Evolutionary conservation across 2,113 vertebrate genomes (phyloP).

Genomic region (Scatophagus argus): DNA sequence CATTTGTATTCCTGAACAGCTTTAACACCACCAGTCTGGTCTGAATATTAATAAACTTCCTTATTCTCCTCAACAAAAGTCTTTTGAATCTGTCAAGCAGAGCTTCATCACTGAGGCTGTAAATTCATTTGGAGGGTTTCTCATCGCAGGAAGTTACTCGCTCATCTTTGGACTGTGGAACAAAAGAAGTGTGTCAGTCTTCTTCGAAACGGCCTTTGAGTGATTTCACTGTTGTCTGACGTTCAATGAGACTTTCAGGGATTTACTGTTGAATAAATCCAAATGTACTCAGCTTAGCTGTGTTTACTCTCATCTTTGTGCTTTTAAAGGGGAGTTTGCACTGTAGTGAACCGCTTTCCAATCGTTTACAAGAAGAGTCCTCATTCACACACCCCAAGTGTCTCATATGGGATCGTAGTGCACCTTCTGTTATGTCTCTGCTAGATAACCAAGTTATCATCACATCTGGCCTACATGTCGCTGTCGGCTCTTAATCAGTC

Average conservation of each 20-base stretch:
- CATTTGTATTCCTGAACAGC: slow-evolving; percentile 39
- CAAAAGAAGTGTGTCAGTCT: not conserved
- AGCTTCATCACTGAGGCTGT: not conserved
- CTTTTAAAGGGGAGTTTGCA: not conserved
- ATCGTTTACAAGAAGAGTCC: not conserved
- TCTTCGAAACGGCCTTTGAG: not conserved
- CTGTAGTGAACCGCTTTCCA: not conserved
- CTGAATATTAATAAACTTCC: slow-evolving; percentile 49
- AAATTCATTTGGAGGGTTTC: not conserved
- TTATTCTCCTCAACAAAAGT: slow-evolving; percentile 28
- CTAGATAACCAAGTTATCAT: too few relatives aligned
- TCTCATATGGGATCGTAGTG: too few relatives aligned
- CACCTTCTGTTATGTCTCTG: too few relatives aligned
- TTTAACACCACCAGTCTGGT: slow-evolving; percentile 8
- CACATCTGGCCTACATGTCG: too few relatives aligned
- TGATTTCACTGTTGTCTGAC: not conserved
- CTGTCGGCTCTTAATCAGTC: too few relatives aligned
- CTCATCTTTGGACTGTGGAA: not conserved
- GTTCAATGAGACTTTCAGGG: not conserved
- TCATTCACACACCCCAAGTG: not conserved
- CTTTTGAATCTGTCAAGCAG: slow-evolving; percentile 8
- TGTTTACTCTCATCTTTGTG: not conserved
- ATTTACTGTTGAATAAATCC: not conserved
- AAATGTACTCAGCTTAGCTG: not conserved
- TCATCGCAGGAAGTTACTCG: not conserved